Evolutionary conservation across 2,797 vertebrate genomes (phyloP), one percentile per base, ranked within the genome.

Genomic region (Oceanodroma leucorhoa): DNA sequence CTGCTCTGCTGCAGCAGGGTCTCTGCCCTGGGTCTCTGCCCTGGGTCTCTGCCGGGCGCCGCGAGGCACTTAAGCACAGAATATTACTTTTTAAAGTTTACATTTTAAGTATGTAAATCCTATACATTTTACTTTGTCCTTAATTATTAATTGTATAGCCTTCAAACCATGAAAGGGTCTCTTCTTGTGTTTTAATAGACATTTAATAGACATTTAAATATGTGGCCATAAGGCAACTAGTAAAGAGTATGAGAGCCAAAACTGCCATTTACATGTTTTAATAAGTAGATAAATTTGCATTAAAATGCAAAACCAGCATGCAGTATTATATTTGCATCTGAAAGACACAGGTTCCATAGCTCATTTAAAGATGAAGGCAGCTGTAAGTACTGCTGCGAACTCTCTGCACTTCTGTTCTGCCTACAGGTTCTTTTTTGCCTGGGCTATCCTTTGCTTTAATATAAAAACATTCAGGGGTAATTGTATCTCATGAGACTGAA

Each of bases 241-340:
- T 69, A 62, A 85, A 91, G 50, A 80, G 22, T 32, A 17, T 19
- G 32, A 87, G 71, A 72, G 65, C 77, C 86, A 87, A 94, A 94
- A 34, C 57, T 85, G 80, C 55, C 62, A 36, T 57, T 93, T 85
- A 69, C 73, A 4, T 32, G 54, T 91, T 87, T 85, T 83, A 83
- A 21, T 87, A 77, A 89, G 84, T n/a, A 85, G 75, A 51, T 83
- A 70, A 57, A 87, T 92, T 64, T 83, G 81, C 87, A 79, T 87
- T 58, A 50, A 76, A 89, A 82, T 95, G 77, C 91, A 83, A 72
- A 88, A 30, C 40, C 70, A 90, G 62, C 69, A 85, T 3, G 5
- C 79, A 85, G 77, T 96, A 76, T 94, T 96, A 61, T 40, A 81
- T 94, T 94, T 95, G 85, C 75, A 89, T 78, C 71, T 90, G 91